Evolutionary conservation across 2,113 vertebrate species (phyloP).

Genomic region (Peucedramus taeniatus): DNA sequence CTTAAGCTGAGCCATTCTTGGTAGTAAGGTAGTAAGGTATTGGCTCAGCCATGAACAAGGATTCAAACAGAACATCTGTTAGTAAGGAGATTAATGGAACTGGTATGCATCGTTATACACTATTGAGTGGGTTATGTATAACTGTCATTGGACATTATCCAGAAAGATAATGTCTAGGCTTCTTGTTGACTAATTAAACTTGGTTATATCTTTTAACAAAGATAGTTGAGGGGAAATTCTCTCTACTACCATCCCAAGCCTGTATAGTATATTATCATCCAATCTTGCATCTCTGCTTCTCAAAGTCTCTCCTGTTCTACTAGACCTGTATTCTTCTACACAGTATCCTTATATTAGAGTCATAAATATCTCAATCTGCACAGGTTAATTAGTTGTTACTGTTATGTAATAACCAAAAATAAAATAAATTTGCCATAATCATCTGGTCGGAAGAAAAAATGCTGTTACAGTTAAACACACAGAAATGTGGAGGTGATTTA

Average conservation of each 20-base stretch:
- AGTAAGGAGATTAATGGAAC: background rate
- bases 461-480: background rate
- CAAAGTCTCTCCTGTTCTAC: background rate
- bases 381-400: background rate
- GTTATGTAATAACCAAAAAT: background rate
- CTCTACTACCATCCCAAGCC: background rate
- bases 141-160: background rate
- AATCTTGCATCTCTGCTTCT: background rate
- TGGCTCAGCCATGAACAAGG: background rate
- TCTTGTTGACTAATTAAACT: background rate
- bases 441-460: background rate
- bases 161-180: background rate
- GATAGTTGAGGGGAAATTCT: background rate
- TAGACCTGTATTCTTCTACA: background rate
- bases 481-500: background rate
- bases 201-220: background rate
- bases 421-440: background rate
- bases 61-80: background rate
- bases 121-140: background rate
- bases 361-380: background rate
- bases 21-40: background rate
- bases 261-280: background rate
- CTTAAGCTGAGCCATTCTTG: background rate
- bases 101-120: background rate
- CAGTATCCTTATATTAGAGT: background rate